Conservation (phyloP, 2,113 vertebrate genomes). For the Dolichotis patagonum region DNA sequence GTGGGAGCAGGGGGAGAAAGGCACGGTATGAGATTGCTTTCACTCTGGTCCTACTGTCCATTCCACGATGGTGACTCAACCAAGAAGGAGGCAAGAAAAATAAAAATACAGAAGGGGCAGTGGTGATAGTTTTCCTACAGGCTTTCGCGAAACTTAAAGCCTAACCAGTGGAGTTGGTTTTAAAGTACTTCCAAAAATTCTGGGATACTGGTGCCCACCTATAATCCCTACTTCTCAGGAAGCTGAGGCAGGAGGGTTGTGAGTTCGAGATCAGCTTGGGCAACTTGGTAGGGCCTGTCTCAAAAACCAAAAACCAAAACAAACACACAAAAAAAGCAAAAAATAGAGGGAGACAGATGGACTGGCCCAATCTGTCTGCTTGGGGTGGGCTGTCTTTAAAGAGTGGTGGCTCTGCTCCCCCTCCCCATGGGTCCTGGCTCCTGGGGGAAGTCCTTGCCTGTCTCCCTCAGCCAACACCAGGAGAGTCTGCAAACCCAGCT, state of each 20-base stretch:
- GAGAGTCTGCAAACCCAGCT: not conserved
- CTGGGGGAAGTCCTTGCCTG: not conserved
- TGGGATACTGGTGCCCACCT: not conserved
- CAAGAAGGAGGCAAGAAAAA: not conserved
- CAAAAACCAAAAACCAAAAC: not conserved
- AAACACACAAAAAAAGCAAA: not conserved
- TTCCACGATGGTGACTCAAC: not conserved
- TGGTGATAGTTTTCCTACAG: not conserved
- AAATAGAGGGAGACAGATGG: not conserved
- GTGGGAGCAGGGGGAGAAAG: not conserved
- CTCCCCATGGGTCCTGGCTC: not conserved
- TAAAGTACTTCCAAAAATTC: not conserved
- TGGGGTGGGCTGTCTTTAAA: not conserved
- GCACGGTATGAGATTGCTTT: not conserved
- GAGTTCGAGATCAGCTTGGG: not conserved
- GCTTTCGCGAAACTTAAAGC: not conserved
- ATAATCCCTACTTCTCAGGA: not conserved
- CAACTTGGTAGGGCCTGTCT: not conserved
- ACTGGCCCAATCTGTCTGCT: not conserved
- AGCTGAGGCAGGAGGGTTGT: not conserved
- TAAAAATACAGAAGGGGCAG: not conserved
- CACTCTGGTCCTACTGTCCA: not conserved
- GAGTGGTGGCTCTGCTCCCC: not conserved
- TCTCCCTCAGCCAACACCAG: not conserved
- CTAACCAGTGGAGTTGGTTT: not conserved